Conservation (phyloP, 2,888 invertebrate genomes). For the Lordiphosa fenestrarum region DNA sequence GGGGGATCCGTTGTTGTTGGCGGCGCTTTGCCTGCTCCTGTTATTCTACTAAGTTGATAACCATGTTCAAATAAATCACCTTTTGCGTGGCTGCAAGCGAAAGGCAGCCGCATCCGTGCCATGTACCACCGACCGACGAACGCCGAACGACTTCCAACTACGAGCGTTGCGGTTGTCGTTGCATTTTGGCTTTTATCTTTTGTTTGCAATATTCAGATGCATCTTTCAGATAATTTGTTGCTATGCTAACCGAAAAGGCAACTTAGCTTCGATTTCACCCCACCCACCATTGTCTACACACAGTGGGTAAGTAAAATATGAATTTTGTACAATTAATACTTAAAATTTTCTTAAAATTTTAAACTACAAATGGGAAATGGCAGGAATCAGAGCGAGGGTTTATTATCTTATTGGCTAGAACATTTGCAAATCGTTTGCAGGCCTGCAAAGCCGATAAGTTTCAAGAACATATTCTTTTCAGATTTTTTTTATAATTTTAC, state of each 20-base stretch:
- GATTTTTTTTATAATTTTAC: too few species aligned
- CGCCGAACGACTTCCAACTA: slow-evolving; percentile 30
- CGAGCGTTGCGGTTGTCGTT: slow-evolving; percentile 59
- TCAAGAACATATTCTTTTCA: too few species aligned
- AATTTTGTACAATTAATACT: background rate
- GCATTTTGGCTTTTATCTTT: slow-evolving; percentile 74
- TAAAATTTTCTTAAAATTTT: too few species aligned
- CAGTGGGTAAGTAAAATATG: slow-evolving; percentile 4
- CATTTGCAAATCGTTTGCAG: too few species aligned
- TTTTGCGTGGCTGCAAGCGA: slow-evolving; percentile 76
- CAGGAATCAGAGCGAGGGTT: too few species aligned
- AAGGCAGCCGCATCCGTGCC: slow-evolving; percentile 51
- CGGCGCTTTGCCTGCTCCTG: slow-evolving; percentile 76
- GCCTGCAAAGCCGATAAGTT: too few species aligned
- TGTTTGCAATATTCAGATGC: slow-evolving; percentile 76
- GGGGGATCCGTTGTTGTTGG: slow-evolving; percentile 35
- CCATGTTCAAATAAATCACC: slow-evolving; percentile 80
- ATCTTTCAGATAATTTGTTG: slow-evolving; percentile 72
- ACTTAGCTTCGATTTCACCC: slow-evolving; percentile 34
- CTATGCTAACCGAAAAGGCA: slow-evolving; percentile 56
- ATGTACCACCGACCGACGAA: slow-evolving; percentile 36
- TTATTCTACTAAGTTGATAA: slow-evolving; percentile 79
- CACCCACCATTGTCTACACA: slow-evolving; percentile 13
- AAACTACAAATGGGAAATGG: too few species aligned
- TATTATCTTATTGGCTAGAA: too few species aligned